Evolutionary conservation across 2,888 invertebrate species (phyloP), one percentile per base, ranked within the genome.

Genomic region (Brenthis hecate): DNA sequence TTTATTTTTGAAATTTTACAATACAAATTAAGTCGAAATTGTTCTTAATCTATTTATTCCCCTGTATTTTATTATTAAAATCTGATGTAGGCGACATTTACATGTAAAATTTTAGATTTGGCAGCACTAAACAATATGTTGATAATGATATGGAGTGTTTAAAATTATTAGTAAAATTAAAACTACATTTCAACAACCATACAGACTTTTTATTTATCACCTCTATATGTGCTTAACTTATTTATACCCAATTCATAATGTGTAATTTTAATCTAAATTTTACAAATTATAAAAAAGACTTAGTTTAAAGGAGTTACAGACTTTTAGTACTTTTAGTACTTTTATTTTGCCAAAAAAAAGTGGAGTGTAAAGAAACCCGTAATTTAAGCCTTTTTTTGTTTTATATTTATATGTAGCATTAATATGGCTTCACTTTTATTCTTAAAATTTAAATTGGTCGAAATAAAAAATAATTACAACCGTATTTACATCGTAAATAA

Each of bases 101-200:
- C 47, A 65, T 68, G 65, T 69, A 71, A 64, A 19, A 63, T 73
- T 58, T 68, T 62, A 70, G 65, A 70, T 65, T 70, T 70, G 72
- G 66, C 69, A 71, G 65, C 69, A 65, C 68, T 70, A 69, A 70
- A 68, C 66, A 68, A 65, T 68, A 72, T 85, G 86, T 87, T 88
- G 78, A 82, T 86, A 86, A 86, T 85, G 79, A 86, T 86, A 87
- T 86, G 86, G 87, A 89, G 86, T 89, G 90, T 91, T 91, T 85
- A 82, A 87, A 82, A 82, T 81, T 77, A 78, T 76, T 82, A 85
- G 81, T 80, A 84, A 85, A 82, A 82, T 80, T 81, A 85, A 85
- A 86, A 88, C 87, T 83, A 86, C 81, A 88, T 85, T 89, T 87
- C 85, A 86, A 91, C 90, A 91, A 87, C 86, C 80, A 78, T 57